Percentiles rank a stretch among this genome's conserved stretches.
phyloP scores from a whole-genome alignment of 2,113 vertebrate species.

The Nestor notabilis region DNA sequence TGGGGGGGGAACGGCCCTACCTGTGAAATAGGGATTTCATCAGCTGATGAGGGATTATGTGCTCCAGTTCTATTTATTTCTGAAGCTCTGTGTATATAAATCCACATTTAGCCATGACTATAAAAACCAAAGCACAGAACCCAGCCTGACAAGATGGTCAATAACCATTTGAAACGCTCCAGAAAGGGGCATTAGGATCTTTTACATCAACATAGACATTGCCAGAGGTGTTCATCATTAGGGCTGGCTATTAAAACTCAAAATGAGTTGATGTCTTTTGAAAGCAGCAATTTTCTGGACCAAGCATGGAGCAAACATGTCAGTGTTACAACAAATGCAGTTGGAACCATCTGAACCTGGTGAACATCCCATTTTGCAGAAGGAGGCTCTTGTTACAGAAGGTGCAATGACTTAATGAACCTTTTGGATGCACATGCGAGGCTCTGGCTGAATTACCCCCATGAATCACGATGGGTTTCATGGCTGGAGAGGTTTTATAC shows the following conservation, averaged over 20 bases:
- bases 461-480: not conserved
- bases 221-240: not conserved
- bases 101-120: not conserved
- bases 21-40: not conserved
- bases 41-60: not conserved
- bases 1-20: accelerated
- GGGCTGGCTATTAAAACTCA: not conserved
- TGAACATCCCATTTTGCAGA: not conserved
- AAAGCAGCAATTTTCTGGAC: not conserved
- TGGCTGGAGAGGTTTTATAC: not conserved
- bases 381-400: not conserved
- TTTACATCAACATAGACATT: not conserved
- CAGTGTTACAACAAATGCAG: not conserved
- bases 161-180: not conserved
- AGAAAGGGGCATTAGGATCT: not conserved
- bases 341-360: not conserved
- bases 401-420: not conserved
- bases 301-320: not conserved
- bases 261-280: not conserved
- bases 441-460: not conserved
- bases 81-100: not conserved
- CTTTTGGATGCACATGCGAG: not conserved
- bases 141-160: not conserved
- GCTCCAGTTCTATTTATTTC: not conserved
- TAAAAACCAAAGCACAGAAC: not conserved